Percentiles rank a stretch among this genome's conserved stretches.
Evolutionary conservation across 2,888 invertebrate species (phyloP).

Genomic region (Boloria selene): DNA sequence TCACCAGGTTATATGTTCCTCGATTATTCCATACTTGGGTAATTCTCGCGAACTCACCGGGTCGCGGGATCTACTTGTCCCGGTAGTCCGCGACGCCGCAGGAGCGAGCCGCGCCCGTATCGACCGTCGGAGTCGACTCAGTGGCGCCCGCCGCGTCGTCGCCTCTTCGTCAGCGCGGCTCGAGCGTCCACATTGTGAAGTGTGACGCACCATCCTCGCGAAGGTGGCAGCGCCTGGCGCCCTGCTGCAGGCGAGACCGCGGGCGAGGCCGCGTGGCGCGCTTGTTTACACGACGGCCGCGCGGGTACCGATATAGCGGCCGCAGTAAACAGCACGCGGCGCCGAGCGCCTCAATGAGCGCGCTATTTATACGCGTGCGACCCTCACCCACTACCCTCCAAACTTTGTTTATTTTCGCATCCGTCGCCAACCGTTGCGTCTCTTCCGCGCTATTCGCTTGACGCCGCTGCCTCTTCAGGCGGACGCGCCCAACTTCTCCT

Average conservation of each 20-base stretch:
- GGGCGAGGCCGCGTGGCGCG: slow-evolving; percentile 31
- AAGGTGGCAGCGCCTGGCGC: slow-evolving; percentile 20
- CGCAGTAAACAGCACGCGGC: slow-evolving; percentile 40
- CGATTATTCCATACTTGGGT: background rate
- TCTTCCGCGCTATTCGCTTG: slow-evolving; percentile 17
- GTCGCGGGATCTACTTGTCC: slow-evolving; percentile 33
- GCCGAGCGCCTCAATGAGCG: slow-evolving; percentile 54
- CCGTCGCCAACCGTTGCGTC: slow-evolving; percentile 27
- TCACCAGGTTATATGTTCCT: background rate
- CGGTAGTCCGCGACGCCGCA: slow-evolving; percentile 37
- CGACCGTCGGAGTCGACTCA: slow-evolving; percentile 35
- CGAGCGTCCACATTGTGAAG: slow-evolving; percentile 21
- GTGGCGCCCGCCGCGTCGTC: slow-evolving; percentile 38
- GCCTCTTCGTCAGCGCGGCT: slow-evolving; percentile 31
- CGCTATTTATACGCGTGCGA: slow-evolving; percentile 65
- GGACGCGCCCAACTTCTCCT: slow-evolving; percentile 8
- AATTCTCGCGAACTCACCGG: slow-evolving; percentile 13
- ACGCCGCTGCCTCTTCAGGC: slow-evolving; percentile 1
- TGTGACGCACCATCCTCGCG: background rate
- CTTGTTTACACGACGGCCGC: slow-evolving; percentile 12
- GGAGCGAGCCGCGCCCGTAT: slow-evolving; percentile 40
- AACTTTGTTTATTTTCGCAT: slow-evolving; percentile 49
- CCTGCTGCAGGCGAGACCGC: slow-evolving; percentile 30
- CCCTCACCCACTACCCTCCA: slow-evolving; percentile 72
- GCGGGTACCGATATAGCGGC: slow-evolving; percentile 21